phyloP scores from a whole-genome alignment of 2,888 invertebrate genomes.

The Clepsis dumicolana region DNA sequence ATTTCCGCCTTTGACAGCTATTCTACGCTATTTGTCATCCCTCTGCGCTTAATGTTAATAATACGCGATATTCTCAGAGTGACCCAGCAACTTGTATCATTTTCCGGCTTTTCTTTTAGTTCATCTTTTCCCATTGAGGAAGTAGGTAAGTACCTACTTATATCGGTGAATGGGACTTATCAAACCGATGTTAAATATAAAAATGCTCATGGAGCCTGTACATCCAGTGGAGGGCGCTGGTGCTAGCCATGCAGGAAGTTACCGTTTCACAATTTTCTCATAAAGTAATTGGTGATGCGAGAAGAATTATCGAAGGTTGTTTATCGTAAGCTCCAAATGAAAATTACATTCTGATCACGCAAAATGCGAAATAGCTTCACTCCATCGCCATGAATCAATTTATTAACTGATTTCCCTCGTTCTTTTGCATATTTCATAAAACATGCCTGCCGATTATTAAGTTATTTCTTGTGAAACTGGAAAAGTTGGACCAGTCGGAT shows the following conservation, averaged over 20 bases:
- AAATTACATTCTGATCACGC: constrained; percentile 41
- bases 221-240: too few relatives aligned
- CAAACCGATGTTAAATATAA: too few relatives aligned
- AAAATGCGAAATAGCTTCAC: constrained; percentile 45
- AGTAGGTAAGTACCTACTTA: too few relatives aligned
- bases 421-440: constrained; percentile 43
- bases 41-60: neutral
- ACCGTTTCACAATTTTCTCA: constrained; percentile 4
- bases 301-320: constrained; percentile 37
- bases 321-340: constrained; percentile 36
- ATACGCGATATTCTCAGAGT: neutral
- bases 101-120: neutral
- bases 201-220: too few relatives aligned
- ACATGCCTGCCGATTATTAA: constrained; percentile 49
- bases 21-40: constrained; percentile 1
- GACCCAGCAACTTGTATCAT: neutral
- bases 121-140: neutral
- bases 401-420: constrained; percentile 50
- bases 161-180: neutral
- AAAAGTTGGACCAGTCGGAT: constrained; percentile 25
- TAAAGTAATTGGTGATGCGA: constrained; percentile 24
- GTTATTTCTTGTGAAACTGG: constrained; percentile 36
- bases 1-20: constrained; percentile 5
- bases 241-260: neutral
- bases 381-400: constrained; percentile 53